Percentiles rank a stretch among this genome's conserved stretches.
These are phyloP conservation scores for Connochaetes taurinus DNA, from an alignment of 2,113 vertebrate genomes.

Conservation along the genomic window DNA sequence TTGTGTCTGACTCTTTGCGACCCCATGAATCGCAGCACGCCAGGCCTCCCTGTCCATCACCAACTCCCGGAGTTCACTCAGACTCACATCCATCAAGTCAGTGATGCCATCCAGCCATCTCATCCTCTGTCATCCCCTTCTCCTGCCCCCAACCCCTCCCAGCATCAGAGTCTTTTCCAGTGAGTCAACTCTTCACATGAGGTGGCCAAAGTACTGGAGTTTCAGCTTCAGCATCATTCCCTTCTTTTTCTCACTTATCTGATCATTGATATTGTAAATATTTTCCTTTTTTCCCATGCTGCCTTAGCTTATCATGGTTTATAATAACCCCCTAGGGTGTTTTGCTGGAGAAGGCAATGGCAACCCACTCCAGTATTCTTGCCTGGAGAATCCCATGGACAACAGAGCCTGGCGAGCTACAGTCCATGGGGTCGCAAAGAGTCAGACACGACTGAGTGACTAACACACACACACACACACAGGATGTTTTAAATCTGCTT, in stretches of 20 bases:
- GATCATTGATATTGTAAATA: neutral
- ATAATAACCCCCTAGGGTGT: neutral
- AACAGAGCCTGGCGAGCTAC: accelerated
- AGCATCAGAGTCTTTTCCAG: too few relatives aligned
- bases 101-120: too few relatives aligned
- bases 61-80: too few relatives aligned
- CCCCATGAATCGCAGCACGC: too few relatives aligned
- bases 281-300: neutral
- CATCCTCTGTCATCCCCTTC: too few relatives aligned
- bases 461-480: neutral
- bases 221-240: too few relatives aligned
- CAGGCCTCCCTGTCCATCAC: too few relatives aligned
- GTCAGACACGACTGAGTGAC: neutral
- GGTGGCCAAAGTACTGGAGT: too few relatives aligned
- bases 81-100: accelerated
- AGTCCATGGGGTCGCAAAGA: neutral
- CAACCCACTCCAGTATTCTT: neutral
- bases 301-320: neutral
- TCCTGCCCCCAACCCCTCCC: too few relatives aligned
- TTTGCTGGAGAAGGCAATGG: neutral
- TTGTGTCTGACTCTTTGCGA: too few relatives aligned
- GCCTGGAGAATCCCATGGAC: neutral
- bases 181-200: accelerated
- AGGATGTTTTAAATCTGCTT: neutral
- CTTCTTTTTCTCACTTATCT: neutral